phyloP scores from a whole-genome alignment of 1,140 invertebrate genomes.

The Glossosoma conforme region DNA sequence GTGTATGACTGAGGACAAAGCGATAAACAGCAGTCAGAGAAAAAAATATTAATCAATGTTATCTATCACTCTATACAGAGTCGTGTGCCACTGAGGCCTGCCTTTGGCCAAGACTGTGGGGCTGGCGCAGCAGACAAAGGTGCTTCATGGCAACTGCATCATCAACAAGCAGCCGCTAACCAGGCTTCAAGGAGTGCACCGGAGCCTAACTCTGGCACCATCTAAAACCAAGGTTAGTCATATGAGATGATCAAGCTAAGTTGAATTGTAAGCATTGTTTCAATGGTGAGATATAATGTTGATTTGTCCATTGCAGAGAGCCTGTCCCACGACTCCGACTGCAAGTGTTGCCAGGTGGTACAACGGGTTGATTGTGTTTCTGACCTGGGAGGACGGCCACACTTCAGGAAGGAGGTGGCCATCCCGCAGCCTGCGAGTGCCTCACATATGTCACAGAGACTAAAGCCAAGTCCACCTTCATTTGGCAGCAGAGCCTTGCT shows the following conservation, averaged over 20 bases:
- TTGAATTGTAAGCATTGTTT: too few species aligned
- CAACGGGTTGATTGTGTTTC: conserved; percentile 39
- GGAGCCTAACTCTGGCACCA: conserved; percentile 62
- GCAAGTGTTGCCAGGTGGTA: conserved; percentile 59
- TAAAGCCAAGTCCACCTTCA: conserved; percentile 4
- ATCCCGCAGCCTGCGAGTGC: conserved; percentile 54
- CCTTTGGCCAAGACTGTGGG: conserved; percentile 51
- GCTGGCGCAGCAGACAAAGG: conserved; percentile 44
- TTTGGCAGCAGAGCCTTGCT: conserved; percentile 1
- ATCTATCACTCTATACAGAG: conserved; percentile 41
- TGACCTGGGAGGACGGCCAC: conserved; percentile 53
- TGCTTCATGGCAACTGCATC: conserved; percentile 55
- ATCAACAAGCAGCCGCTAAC: conserved; percentile 53
- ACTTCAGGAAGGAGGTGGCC: conserved; percentile 45
- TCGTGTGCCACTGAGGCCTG: conserved; percentile 52
- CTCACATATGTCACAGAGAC: conserved; percentile 39
- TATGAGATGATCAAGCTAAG: too few species aligned
- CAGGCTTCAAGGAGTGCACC: conserved; percentile 59
- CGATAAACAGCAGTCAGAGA: too few species aligned
- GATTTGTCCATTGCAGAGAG: conserved; percentile 49
- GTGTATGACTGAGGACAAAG: too few species aligned
- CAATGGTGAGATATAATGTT: too few species aligned
- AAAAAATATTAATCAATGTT: too few species aligned
- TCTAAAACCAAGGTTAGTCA: conserved; percentile 57
- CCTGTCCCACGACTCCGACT: conserved; percentile 48